phyloP scores from a whole-genome alignment of 1,140 invertebrate species.

The Piezodorus guildinii region DNA sequence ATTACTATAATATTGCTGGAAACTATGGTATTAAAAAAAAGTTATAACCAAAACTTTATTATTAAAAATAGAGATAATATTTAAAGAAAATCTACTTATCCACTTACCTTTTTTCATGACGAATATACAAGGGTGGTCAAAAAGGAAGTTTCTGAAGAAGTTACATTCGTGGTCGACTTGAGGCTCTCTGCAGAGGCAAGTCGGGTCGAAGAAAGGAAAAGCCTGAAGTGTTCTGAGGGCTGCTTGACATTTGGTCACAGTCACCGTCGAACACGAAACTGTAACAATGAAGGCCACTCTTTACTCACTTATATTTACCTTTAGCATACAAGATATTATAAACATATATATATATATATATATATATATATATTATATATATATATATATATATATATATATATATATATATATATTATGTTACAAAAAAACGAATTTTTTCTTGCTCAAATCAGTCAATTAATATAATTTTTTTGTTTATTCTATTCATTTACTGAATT shows the following conservation, averaged over 20 bases:
- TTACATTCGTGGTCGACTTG: conserved; percentile 82
- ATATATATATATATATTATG: too few relatives aligned
- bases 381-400: neutral
- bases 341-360: neutral
- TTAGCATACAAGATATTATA: neutral
- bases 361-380: conserved; percentile 5
- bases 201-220: conserved; percentile 82
- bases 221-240: conserved; percentile 74
- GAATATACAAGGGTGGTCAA: conserved; percentile 82
- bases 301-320: neutral
- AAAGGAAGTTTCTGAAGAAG: conserved; percentile 79
- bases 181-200: conserved; percentile 78
- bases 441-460: too few relatives aligned
- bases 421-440: too few relatives aligned
- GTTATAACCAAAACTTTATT: too few relatives aligned
- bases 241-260: conserved; percentile 81
- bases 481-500: too few relatives aligned
- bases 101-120: conserved; percentile 69
- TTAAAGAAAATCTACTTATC: neutral
- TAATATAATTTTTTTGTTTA: too few relatives aligned
- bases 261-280: conserved; percentile 86
- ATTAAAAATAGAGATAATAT: too few relatives aligned
- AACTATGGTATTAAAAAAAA: too few relatives aligned
- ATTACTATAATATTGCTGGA: too few relatives aligned
- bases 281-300: conserved; percentile 36